phyloP scores from a whole-genome alignment of 2,113 vertebrate species.

The Zosterops borbonicus region DNA sequence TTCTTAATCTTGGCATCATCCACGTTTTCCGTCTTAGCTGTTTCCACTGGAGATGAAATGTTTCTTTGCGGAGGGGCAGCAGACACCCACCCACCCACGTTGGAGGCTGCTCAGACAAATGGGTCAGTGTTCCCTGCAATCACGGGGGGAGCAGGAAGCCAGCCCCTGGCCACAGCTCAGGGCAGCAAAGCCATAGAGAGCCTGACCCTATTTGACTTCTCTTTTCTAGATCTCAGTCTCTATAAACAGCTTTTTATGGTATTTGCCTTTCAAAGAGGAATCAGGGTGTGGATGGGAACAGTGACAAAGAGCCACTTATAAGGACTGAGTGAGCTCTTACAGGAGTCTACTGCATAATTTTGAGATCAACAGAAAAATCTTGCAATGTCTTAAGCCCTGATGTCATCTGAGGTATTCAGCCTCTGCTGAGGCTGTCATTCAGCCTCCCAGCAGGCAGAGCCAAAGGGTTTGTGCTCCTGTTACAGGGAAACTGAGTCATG shows the following conservation, averaged over 20 bases:
- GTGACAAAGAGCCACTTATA: constrained; percentile 54
- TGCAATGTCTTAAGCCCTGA: background rate
- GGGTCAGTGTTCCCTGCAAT: background rate
- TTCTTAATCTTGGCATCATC: background rate
- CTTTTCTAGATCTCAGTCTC: constrained; percentile 4
- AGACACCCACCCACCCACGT: constrained; percentile 5
- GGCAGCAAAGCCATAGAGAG: background rate
- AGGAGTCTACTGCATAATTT: background rate
- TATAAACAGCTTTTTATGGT: constrained; percentile 53
- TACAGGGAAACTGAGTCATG: constrained; percentile 29
- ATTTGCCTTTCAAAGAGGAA: constrained; percentile 61
- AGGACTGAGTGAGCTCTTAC: constrained; percentile 8
- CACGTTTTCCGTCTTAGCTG: background rate
- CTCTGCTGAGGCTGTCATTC: background rate
- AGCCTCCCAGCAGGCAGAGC: background rate
- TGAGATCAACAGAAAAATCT: constrained; percentile 54
- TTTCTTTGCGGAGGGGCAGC: background rate
- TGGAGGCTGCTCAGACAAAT: background rate
- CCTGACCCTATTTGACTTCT: constrained; percentile 67
- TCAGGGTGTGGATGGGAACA: constrained; percentile 27
- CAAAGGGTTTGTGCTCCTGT: background rate
- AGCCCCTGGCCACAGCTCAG: background rate
- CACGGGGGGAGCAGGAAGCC: background rate
- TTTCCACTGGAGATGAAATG: constrained; percentile 13
- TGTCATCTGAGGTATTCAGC: background rate